Conservation (phyloP, 2,888 invertebrate species). For the Herminia tarsipennalis region DNA sequence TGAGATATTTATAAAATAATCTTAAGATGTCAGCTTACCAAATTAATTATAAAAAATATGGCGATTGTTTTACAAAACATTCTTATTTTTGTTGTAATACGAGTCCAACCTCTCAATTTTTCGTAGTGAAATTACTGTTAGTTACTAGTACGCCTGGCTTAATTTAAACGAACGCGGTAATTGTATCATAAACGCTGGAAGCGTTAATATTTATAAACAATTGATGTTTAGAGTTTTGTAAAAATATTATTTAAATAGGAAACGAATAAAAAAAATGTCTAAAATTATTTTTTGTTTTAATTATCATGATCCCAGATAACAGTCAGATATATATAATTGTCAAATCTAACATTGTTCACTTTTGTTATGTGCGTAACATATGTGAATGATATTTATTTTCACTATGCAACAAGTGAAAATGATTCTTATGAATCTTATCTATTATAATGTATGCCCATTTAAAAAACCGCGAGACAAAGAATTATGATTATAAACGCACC, state of each 20-base stretch:
- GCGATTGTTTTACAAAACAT: no score
- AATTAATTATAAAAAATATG: no score
- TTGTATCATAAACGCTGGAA: constrained; percentile 47
- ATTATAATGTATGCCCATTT: no score
- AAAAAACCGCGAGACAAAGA: no score
- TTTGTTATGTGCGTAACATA: no score
- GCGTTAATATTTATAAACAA: constrained; percentile 62
- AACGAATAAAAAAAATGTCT: constrained; percentile 49
- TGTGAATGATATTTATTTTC: no score
- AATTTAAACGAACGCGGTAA: constrained; percentile 36
- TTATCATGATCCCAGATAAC: background rate
- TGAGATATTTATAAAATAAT: constrained; percentile 18
- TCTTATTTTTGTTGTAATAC: no score
- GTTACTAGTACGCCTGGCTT: constrained; percentile 48
- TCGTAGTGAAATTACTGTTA: constrained; percentile 32
- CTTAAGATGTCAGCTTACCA: constrained; percentile 21
- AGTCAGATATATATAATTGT: no score
- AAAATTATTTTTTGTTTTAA: constrained; percentile 32
- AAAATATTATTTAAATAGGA: constrained; percentile 60
- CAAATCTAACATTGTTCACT: no score
- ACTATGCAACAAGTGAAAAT: no score
- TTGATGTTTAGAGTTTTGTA: constrained; percentile 70
- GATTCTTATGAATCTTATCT: no score
- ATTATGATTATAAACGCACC: no score
- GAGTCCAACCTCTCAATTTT: constrained; percentile 34